Conservation (phyloP, 2,888 invertebrate genomes). For the Pterobdella sp. region DNA sequence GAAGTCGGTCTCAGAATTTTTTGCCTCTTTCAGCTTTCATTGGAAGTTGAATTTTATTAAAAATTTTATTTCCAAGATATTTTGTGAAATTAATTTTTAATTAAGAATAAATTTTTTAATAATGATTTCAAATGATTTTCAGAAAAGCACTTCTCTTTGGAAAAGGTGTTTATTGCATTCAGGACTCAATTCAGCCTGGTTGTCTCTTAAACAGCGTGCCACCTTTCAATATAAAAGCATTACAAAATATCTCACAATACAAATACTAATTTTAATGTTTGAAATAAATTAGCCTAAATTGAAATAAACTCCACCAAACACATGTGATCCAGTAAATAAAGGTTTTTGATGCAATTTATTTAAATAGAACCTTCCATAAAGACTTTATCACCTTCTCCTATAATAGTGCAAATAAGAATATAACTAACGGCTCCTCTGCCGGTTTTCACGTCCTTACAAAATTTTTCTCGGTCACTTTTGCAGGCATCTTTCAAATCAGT, state of each 20-base stretch:
- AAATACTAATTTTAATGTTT: too few relatives aligned
- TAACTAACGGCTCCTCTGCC: slow-evolving; percentile 11
- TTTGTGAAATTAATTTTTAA: background rate
- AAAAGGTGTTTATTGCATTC: slow-evolving; percentile 20
- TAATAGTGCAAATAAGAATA: too few relatives aligned
- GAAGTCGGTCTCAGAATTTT: background rate
- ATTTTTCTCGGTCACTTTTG: background rate
- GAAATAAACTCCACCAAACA: too few relatives aligned
- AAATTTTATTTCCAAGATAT: background rate
- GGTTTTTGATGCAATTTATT: too few relatives aligned
- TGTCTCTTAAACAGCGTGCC: slow-evolving; percentile 5
- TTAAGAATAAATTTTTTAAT: background rate
- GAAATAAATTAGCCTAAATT: too few relatives aligned
- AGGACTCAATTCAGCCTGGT: slow-evolving; percentile 11
- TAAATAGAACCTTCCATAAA: too few relatives aligned
- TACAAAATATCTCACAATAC: background rate
- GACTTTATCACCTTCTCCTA: too few relatives aligned
- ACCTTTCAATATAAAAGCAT: too few relatives aligned
- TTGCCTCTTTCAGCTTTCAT: slow-evolving; percentile 11
- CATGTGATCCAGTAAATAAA: too few relatives aligned
- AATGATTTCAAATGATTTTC: background rate
- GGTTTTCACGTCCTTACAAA: slow-evolving; percentile 12
- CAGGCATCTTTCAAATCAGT: slow-evolving; percentile 14
- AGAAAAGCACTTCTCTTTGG: slow-evolving; percentile 12
- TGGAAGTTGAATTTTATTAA: background rate